A percentile compares a stretch with the other conserved stretches of the same genome.
Evolutionary conservation across 2,888 invertebrate species (phyloP).

Genomic region (Eurois occulta): DNA sequence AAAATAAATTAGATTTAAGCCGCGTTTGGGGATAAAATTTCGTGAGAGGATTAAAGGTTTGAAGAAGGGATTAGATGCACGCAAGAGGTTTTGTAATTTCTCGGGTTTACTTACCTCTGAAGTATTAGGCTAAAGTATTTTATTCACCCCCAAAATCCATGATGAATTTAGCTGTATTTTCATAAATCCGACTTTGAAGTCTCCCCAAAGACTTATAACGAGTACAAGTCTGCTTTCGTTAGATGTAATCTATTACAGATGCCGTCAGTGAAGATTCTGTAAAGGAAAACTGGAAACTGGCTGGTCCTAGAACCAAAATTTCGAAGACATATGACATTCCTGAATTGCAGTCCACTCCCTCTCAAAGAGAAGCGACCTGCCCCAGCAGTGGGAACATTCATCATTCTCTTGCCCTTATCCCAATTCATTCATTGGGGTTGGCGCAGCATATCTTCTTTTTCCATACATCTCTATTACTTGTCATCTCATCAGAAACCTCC

Average conservation of each 20-base stretch:
- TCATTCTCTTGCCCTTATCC: too few species aligned
- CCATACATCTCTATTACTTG: too few species aligned
- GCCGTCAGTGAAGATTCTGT: background rate
- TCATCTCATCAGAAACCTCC: too few species aligned
- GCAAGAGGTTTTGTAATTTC: slow-evolving; percentile 45
- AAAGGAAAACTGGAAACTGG: too few species aligned
- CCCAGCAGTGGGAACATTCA: background rate
- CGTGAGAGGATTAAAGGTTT: slow-evolving; percentile 47
- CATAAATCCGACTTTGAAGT: background rate
- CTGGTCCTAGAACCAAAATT: background rate
- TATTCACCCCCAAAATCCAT: background rate
- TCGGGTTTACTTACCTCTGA: background rate
- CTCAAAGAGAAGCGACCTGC: too few species aligned
- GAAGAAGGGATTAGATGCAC: slow-evolving; percentile 27
- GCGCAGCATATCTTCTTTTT: too few species aligned
- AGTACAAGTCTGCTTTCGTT: background rate
- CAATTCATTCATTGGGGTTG: too few species aligned
- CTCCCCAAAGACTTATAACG: background rate
- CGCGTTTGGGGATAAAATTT: slow-evolving; percentile 45
- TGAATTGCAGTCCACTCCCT: background rate
- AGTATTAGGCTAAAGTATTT: background rate
- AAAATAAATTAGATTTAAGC: slow-evolving; percentile 59
- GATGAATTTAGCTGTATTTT: background rate
- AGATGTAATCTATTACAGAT: background rate
- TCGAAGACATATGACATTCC: background rate